Percentiles rank a stretch among this genome's conserved stretches.
These are phyloP conservation scores for Pammene aurita DNA, from an alignment of 2,888 invertebrate genomes.

Conservation along the genomic window DNA sequence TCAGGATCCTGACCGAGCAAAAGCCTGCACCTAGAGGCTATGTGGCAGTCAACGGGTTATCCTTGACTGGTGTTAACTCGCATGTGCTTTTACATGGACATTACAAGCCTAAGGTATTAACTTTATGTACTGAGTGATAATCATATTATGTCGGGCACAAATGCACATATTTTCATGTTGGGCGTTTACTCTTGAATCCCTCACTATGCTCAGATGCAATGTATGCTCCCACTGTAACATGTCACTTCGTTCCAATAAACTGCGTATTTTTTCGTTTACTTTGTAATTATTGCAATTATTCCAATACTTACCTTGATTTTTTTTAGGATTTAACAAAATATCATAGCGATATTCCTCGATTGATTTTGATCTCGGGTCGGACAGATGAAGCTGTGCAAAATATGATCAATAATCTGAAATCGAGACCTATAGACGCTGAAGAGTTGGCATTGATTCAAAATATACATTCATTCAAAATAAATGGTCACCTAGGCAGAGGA, in stretches of 20 bases:
- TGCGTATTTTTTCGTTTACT: too few relatives aligned
- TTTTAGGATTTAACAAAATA: conserved; percentile 60
- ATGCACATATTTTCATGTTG: too few relatives aligned
- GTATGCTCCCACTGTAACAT: too few relatives aligned
- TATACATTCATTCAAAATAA: conserved; percentile 57
- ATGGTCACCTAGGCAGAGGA: conserved; percentile 70
- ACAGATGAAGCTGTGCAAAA: conserved; percentile 57
- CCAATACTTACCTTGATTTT: conserved; percentile 1
- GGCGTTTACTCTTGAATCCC: too few relatives aligned
- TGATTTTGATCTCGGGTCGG: conserved; percentile 64
- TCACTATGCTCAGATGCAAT: too few relatives aligned
- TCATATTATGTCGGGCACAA: too few relatives aligned
- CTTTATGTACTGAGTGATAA: not conserved
- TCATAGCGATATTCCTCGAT: conserved; percentile 58
- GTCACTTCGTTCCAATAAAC: too few relatives aligned
- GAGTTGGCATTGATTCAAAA: conserved; percentile 66
- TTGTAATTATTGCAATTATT: not conserved
- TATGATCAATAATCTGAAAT: conserved; percentile 60
- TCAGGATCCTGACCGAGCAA: conserved; percentile 83
- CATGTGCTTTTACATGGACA: conserved; percentile 67
- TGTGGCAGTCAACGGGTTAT: conserved; percentile 64
- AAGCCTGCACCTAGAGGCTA: conserved; percentile 80
- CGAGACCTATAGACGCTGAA: conserved; percentile 64
- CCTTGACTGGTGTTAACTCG: conserved; percentile 63
- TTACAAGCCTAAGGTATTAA: conserved; percentile 63